Conservation (phyloP, 2,888 invertebrate species). For the Hirtodrosophila cameraria region DNA sequence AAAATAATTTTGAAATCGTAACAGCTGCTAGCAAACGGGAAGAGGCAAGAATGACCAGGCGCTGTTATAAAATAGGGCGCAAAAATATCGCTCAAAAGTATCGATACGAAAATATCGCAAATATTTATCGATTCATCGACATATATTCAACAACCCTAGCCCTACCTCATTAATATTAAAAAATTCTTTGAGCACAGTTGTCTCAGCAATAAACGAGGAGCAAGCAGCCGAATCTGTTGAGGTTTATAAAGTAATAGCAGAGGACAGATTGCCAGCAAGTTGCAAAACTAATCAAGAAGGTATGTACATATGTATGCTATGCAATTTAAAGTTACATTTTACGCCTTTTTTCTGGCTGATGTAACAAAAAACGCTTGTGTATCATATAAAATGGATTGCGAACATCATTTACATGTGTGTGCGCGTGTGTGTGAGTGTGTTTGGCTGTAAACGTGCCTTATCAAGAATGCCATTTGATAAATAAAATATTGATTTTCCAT, state of each 20-base stretch:
- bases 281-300: slow-evolving; percentile 35
- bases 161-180: slow-evolving; percentile 8
- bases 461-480: slow-evolving; percentile 35
- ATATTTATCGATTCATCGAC: too few relatives aligned
- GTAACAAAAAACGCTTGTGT: slow-evolving; percentile 34
- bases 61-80: too few relatives aligned
- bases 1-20: too few relatives aligned
- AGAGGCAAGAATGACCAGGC: too few relatives aligned
- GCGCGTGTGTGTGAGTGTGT: not conserved
- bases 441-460: slow-evolving; percentile 27
- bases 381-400: not conserved
- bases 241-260: slow-evolving; percentile 71
- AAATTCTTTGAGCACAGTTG: slow-evolving; percentile 27
- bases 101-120: too few relatives aligned
- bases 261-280: slow-evolving; percentile 55
- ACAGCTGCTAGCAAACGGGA: too few relatives aligned
- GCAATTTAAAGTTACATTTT: not conserved
- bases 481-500: slow-evolving; percentile 56
- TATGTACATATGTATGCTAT: slow-evolving; percentile 33
- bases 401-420: slow-evolving; percentile 1
- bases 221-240: slow-evolving; percentile 36
- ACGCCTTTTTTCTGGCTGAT: slow-evolving; percentile 43
- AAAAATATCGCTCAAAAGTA: too few relatives aligned
- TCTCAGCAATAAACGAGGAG: slow-evolving; percentile 23
- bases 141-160: too few relatives aligned